Evolutionary conservation across 2,888 invertebrate species (phyloP), one percentile per base, ranked within the genome.

Genomic region (Anaspis maculata): DNA sequence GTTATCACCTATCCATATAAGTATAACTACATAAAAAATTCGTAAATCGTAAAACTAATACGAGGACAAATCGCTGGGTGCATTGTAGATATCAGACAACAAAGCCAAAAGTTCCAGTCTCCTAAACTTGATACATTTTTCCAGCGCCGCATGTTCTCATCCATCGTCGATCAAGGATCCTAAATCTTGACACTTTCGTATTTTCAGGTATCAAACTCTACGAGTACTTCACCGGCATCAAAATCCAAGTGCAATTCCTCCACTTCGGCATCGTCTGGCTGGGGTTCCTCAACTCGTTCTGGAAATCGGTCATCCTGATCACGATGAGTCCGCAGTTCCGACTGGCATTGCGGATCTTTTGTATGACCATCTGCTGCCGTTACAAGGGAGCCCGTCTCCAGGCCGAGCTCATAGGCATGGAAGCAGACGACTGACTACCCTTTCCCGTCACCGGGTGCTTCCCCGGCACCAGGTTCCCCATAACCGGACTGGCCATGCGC

Each of bases 261-360:
- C 89, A 92, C 67, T 95, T 94, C 62, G 83, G 83, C 44, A 81
- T 94, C 47, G 86, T 94, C 32, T 96, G 96, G 96, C 71, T 96
- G 52, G 96, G 94, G 27, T 82, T 96, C 51, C 73, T 90, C 48
- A 95, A 95, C 68, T 91, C 91, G 28, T 88, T 91, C 66, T 94
- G 94, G 87, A 96, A 96, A 68, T 84, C 92, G 45, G 70, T 96
- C 43, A 85, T 96, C 51, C 79, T 95, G 62, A 74, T 89, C 48
- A 77, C 85, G 40, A 74, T 95, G 67, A 94, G 91, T 64, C 89
- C 90, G 25, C 90, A 94, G 66, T 96, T 96, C 68, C 76, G 95
- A 44, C 73, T 89, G 41, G 91, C 92, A 26, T 73, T 92, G 50
- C 74, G 87, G 54, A 83, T 89, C 56, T 77, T 91, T 59, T 91